These are phyloP conservation scores for Stichodactyla mertensii DNA, from an alignment of 64 coral and sea anemone genomes.

Conservation along the genomic window DNA sequence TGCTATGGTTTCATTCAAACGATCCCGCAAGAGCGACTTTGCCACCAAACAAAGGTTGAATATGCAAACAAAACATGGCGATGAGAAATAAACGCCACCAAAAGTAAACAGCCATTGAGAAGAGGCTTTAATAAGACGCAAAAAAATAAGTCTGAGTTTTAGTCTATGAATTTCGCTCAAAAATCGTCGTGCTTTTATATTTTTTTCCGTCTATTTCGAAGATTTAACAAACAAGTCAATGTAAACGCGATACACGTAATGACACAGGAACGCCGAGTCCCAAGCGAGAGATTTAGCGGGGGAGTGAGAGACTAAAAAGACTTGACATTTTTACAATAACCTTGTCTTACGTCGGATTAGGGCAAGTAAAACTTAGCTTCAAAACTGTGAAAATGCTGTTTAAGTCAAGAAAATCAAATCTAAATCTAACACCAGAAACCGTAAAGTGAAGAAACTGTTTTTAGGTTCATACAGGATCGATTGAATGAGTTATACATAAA, in stretches of 20 bases:
- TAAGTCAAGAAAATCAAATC: background rate
- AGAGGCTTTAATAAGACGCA: background rate
- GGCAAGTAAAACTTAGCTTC: background rate
- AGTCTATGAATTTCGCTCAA: background rate
- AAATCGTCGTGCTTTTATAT: background rate
- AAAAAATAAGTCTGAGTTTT: background rate
- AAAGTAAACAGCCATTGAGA: background rate
- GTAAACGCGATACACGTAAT: background rate
- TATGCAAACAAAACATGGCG: conserved; percentile 17
- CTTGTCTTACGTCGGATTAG: background rate
- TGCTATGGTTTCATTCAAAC: conserved; percentile 10
- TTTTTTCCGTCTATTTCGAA: background rate
- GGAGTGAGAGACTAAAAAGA: background rate
- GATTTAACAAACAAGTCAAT: background rate
- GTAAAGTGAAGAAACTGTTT: background rate
- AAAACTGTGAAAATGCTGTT: background rate
- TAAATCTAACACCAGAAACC: background rate
- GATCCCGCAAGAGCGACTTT: background rate
- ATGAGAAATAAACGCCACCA: conserved; percentile 7
- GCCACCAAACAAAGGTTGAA: conserved; percentile 3
- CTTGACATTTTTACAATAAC: conserved; percentile 9
- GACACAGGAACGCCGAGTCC: background rate
- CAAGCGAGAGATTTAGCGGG: conserved; percentile 7
- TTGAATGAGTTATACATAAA: too few relatives aligned
- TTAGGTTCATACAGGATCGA: too few relatives aligned